Evolutionary conservation across 2,888 invertebrate species (phyloP), one percentile per base, ranked within the genome.

Genomic region (Pristionchus japonicus): DNA sequence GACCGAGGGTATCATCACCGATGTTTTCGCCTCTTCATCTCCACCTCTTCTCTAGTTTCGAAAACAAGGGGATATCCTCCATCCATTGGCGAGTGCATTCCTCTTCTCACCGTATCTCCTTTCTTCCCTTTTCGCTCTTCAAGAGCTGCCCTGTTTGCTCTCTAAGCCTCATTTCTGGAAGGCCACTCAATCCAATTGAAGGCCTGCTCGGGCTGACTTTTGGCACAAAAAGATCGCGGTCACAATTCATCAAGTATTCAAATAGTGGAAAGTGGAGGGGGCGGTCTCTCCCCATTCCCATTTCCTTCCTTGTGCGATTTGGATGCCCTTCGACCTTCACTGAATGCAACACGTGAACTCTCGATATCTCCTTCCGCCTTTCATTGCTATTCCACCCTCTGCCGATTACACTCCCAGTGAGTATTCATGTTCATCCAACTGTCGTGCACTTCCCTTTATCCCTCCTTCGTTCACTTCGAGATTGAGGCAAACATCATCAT

Each of bases 171-270:
- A 70, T 70, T 70, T 70, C 70, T 43, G 31, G 47, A 77, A 77
- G 77, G 47, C 77, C 77, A 77, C 77, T 77, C 27, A 27, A 77
- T n/a, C 77, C 77, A 77, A 77, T 77, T 77, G 77, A 77, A 27
- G 37, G 37, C 37, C 37, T 17, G 13, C 57, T n/a, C 13, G 34
- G 37, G 77, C n/a, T 77, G 77, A 77, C 77, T 43, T 77, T 47
- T 40, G 27, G 23, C 40, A 40, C 47, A 77, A 34, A 77, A 47
- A 77, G 70, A 70, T 70, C 64, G 34, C 1, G 64, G 64, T 64
- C 70, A 70, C 34, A 27, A 20, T 31, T 77, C 77, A 43, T 77
- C 13, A 15, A 7, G 77, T 13, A 77, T 77, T 77, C 40, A 47
- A 77, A 37, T 37, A 70, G 77, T 9, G 40, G 40, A 3, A 15